Base-by-base conservation (phyloP, 2,113 vertebrate species). In the Cyanistes caeruleus region DNA sequence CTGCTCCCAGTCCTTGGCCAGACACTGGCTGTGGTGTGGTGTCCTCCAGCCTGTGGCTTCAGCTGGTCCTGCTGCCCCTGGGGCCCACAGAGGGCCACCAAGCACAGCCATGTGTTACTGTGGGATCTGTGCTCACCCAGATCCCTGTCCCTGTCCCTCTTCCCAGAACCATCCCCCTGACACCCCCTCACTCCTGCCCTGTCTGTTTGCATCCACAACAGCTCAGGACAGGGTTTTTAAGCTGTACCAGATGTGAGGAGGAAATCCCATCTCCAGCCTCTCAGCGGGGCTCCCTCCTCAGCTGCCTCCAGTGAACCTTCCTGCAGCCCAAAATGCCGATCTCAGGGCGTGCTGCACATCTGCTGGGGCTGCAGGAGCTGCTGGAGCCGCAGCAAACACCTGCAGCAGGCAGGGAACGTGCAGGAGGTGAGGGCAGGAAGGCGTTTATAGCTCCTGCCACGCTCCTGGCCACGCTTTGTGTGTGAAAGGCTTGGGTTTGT, bases 231-330 rank as follows among this genome's bases (percentile, higher is more conserved):
- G 87, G 41, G 31, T 73, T 62, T 90, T 79, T 94, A 90, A 97
- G 67, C 94, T 88, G 90, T 67, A 91, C 85, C 96, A 97, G 94
- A 96, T 97, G 96, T 83, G 87, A 97, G 67, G 77, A 93, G 74
- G 70, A 96, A 97, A 97, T 95, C 94, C 67, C 67, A 94, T 94
- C 90, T 63, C 84, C 90, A 91, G 89, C 85, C 88, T 86, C 93
- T 92, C 95, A 11, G 86, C 76, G 33, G 93, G 96, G 73, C 55
- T 91, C 55, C 76, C 68, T 90, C 41, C 81, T 84, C 13, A 0
- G 15, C 82, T 3, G 20, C 60, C 90, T 84, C 62, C 78, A 86
- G 77, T 33, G 85, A 94, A 58, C 76, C 44, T 69, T 82, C 63
- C 46, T 1, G 3, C 78, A 55, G 83, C 80, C 80, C 90, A 46